Evolutionary conservation across 2,888 invertebrate species (phyloP).

Genomic region (Ferrisia virgata): DNA sequence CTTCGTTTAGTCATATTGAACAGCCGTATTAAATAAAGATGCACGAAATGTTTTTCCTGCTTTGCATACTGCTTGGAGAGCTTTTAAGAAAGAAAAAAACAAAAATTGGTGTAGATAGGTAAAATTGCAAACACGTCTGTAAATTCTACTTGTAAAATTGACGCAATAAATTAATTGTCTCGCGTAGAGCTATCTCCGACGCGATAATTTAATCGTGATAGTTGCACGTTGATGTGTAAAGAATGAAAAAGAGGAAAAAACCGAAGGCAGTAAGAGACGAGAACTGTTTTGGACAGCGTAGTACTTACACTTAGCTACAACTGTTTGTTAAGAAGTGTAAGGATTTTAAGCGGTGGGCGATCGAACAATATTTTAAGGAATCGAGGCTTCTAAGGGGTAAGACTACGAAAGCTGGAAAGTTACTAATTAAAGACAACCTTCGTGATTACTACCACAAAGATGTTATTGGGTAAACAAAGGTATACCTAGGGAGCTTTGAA

Average conservation of each 20-base stretch:
- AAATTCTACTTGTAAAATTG: background rate
- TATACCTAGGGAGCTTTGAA: constrained; percentile 29
- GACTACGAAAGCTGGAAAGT: constrained; percentile 16
- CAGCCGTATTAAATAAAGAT: no score
- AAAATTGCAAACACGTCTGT: background rate
- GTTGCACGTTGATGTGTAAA: background rate
- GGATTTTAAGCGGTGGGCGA: background rate
- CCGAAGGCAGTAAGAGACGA: background rate
- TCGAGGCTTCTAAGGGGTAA: background rate
- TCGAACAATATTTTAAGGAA: background rate
- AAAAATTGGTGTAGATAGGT: no score
- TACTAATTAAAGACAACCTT: constrained; percentile 38
- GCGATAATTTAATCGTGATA: background rate
- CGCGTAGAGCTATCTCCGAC: background rate
- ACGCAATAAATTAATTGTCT: background rate
- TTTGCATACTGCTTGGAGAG: background rate
- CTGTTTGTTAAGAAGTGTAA: background rate
- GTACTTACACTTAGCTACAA: no score
- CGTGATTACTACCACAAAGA: constrained; percentile 34
- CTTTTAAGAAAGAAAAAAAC: background rate
- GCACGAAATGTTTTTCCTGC: no score
- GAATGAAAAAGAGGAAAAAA: background rate
- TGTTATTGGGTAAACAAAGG: constrained; percentile 38
- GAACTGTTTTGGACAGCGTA: background rate
- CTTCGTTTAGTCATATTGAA: no score